Evolutionary conservation across 2,113 vertebrate genomes (phyloP), one percentile per base, ranked within the genome.

Genomic region (Lonchura striata): DNA sequence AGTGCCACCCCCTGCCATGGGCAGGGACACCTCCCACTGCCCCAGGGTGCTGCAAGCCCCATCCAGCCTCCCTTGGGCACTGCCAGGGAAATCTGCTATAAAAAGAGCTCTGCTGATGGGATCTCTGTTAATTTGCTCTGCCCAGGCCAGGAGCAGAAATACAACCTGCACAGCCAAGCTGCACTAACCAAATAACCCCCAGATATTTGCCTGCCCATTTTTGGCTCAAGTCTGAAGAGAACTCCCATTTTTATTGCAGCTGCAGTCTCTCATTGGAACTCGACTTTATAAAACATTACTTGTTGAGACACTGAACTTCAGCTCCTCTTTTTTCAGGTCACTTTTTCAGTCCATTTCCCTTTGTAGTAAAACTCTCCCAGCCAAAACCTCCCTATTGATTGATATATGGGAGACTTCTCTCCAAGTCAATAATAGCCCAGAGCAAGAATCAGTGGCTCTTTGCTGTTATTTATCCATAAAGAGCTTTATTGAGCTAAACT

Each of bases 391-490:
- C 74, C 75, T 76, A 85, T 90, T 89, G 81, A 94, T 56, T 72
- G 78, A 84, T 74, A 57, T 1, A 49, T 12, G 28, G n/a, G 85
- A 94, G 92, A 56, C 41, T 91, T 70, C 47, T 75, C 75, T 70
- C 35, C 35, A 6, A 49, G 75, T 87, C 84, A 94, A 56, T 96
- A 95, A 84, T 0, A 87, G 77, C 82, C 66, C 46, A 28, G n/a
- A 93, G 87, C 78, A 85, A 91, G 57, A 89, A 87, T 60, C 75
- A n/a, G 61, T 15, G 37, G 14, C 70, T 89, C 69, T 88, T 91
- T 59, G 49, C 54, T 84, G 74, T 85, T 91, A 75, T 87, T 95
- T 96, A 91, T 80, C 75, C 79, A 63, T 53, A 91, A 91, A 86
- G 78, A 59, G 30, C 53, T 91, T 79, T 61, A 88, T 56, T 90